phyloP scores from a whole-genome alignment of 2,888 invertebrate species.

The Meiosimyza platycephala region DNA sequence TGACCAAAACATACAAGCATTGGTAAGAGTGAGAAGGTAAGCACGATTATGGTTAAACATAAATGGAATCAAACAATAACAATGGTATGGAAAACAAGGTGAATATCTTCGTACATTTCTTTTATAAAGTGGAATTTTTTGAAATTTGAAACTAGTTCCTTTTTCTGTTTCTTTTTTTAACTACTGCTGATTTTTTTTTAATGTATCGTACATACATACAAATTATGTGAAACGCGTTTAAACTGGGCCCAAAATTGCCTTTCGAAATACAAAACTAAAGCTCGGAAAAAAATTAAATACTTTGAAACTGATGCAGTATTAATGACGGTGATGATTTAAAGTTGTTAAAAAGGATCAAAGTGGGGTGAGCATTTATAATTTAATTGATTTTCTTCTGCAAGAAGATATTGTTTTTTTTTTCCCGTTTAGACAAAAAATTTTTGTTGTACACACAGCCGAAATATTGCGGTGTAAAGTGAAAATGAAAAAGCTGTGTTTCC shows the following conservation, averaged over 20 bases:
- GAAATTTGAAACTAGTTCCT: slow-evolving; percentile 5
- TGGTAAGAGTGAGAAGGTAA: background rate
- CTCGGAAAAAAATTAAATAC: no score
- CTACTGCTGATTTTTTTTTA: background rate
- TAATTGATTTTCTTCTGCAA: no score
- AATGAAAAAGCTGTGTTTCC: no score
- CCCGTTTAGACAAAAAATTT: no score
- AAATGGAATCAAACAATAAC: background rate
- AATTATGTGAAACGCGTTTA: background rate
- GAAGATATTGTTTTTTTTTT: no score
- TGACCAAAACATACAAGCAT: background rate
- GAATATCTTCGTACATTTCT: slow-evolving; percentile 9
- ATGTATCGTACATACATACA: background rate
- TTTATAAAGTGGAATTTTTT: background rate
- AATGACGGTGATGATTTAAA: no score
- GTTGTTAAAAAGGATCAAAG: no score
- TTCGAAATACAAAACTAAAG: background rate
- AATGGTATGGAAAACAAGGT: background rate
- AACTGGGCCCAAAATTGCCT: background rate
- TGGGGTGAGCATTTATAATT: no score
- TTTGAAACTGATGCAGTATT: no score
- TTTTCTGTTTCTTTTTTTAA: background rate
- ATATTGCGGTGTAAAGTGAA: no score
- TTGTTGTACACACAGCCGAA: no score
- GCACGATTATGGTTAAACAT: background rate